Base-by-base conservation (phyloP, 2,113 vertebrate genomes). In the Aleadryas rufinucha region DNA sequence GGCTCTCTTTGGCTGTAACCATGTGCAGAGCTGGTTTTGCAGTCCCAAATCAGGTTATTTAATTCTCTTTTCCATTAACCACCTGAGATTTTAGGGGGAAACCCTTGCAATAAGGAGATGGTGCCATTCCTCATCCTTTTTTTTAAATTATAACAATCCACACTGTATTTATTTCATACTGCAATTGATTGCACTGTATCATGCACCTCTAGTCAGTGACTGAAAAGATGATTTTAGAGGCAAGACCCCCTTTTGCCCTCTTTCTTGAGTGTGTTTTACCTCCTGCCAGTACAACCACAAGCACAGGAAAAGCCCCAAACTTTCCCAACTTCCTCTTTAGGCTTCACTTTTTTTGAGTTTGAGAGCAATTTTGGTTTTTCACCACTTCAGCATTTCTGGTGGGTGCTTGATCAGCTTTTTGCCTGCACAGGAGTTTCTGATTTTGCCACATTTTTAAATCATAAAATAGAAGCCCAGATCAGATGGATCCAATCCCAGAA, bases 321-420 rank as follows among this genome's bases (percentile, higher is more conserved):
- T 94, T 94, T 91, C 85, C 26, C 95, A 94, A 88, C 79, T 93
- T 97, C 95, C 95, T 76, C n/a, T 61, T 47, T 22, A 60, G 65
- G 42, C 52, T 90, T 82, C 50, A 21, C 44, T 88, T 44, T 49
- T 49, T 37, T 60, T 10, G 22, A 68, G 13, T 91, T 76, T 44
- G 54, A 92, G 35, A 80, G 90, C 23, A 95, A 90, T 84, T 71
- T 83, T 22, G 75, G 4, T 5, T 64, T 95, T 95, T 83, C 75
- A 79, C 57, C 61, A n/a, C 87, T 91, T 91, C 84, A 66, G 35
- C 35, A 44, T 70, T 93, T 93, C 90, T 89, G 70, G 37, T 13
- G 56, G 17, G 16, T 56, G 56, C 22, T 49, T 20, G 27, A 45
- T 45, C 84, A 42, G 26, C 35, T 53, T 88, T 90, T 84, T 87